phyloP scores from a whole-genome alignment of 2,888 invertebrate species.

The Asteroscopus sphinx region DNA sequence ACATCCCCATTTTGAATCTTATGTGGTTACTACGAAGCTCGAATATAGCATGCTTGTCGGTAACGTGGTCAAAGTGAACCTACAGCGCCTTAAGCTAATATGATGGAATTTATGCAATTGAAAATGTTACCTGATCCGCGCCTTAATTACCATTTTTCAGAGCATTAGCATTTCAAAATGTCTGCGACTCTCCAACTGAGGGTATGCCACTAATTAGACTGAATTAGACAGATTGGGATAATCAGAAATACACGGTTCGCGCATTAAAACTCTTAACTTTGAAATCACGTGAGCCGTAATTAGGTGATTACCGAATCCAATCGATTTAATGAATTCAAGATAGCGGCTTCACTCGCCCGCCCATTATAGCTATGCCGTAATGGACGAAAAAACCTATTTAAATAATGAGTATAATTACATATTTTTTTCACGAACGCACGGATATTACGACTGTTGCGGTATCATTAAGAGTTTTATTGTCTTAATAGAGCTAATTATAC shows the following conservation, averaged over 20 bases:
- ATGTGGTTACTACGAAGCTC: too few relatives aligned
- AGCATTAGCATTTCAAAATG: constrained; percentile 63
- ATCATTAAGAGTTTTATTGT: constrained; percentile 90
- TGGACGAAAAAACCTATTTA: constrained; percentile 88
- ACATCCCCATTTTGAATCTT: too few relatives aligned
- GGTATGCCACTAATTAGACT: constrained; percentile 77
- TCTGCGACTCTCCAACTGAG: constrained; percentile 57
- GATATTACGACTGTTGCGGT: constrained; percentile 88
- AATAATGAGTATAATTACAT: constrained; percentile 90
- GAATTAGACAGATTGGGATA: constrained; percentile 84
- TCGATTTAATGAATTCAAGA: constrained; percentile 89
- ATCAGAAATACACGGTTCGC: constrained; percentile 87
- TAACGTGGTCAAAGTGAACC: too few relatives aligned
- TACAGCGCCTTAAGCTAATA: constrained; percentile 60
- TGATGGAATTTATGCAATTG: constrained; percentile 62
- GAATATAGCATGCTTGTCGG: too few relatives aligned
- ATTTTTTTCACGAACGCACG: constrained; percentile 88
- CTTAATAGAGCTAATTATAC: constrained; percentile 90
- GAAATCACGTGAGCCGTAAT: constrained; percentile 86
- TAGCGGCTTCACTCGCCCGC: constrained; percentile 83
- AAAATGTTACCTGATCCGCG: constrained; percentile 53
- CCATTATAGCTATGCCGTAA: constrained; percentile 85
- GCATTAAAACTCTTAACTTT: constrained; percentile 86
- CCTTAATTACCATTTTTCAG: constrained; percentile 62
- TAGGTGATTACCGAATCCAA: constrained; percentile 89